phyloP scores from a whole-genome alignment of 2,113 vertebrate genomes.

The Hystrix brachyura region DNA sequence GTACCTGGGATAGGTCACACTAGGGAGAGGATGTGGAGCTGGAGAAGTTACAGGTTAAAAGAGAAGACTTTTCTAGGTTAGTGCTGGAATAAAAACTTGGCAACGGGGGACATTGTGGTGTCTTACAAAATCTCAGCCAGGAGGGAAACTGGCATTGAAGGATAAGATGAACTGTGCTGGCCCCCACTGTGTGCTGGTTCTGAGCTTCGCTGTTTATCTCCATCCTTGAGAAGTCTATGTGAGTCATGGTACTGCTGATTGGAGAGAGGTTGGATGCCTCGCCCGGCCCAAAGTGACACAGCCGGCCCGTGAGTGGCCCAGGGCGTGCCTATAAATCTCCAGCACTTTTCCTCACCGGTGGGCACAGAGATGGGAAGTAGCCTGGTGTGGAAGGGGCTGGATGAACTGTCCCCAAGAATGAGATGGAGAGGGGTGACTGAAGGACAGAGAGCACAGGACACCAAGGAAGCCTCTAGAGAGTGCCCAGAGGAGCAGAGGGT shows the following conservation, averaged over 20 bases:
- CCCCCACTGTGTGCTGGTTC: fast-evolving
- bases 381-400: fast-evolving
- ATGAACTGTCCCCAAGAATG: not conserved
- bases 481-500: not conserved
- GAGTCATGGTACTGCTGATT: not conserved
- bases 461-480: no score
- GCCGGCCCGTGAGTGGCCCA: not conserved
- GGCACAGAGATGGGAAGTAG: not conserved
- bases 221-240: no score
- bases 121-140: not conserved
- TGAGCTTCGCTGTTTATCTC: not conserved
- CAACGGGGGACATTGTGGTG: not conserved
- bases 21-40: no score
- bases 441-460: fast-evolving
- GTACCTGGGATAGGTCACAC: not conserved
- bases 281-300: not conserved
- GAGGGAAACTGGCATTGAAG: not conserved
- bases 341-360: not conserved
- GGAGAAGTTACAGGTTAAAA: not conserved
- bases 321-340: not conserved
- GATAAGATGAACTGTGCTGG: not conserved
- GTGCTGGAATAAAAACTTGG: not conserved
- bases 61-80: not conserved
- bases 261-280: not conserved
- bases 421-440: not conserved